Evolutionary conservation across 2,888 invertebrate species (phyloP).

Genomic region (Eupsilia transversa): DNA sequence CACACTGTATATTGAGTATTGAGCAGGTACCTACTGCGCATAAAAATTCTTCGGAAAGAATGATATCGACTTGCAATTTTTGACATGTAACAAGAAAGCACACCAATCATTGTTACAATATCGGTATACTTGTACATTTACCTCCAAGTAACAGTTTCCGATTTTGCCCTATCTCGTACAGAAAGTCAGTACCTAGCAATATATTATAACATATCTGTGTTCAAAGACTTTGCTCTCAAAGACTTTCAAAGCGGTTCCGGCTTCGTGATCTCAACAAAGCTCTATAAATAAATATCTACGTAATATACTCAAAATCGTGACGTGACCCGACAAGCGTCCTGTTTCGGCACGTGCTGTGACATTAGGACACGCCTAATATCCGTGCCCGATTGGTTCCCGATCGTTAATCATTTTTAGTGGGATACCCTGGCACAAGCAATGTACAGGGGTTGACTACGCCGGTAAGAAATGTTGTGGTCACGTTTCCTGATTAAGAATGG

Average conservation of each 20-base stretch:
- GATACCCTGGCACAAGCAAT: background rate
- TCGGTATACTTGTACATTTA: background rate
- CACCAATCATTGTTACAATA: background rate
- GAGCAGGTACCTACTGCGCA: background rate
- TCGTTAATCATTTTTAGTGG: conserved; percentile 51
- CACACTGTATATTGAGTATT: too few relatives aligned
- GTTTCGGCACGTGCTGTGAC: conserved; percentile 15
- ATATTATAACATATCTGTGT: conserved; percentile 1
- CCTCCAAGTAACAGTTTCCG: conserved; percentile 3
- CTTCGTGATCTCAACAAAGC: conserved; percentile 7
- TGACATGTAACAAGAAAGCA: background rate
- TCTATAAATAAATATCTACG: conserved; percentile 4
- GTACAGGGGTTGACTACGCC: background rate
- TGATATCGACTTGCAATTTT: background rate
- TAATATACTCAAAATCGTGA: conserved; percentile 8
- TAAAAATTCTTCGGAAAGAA: background rate
- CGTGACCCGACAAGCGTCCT: conserved; percentile 16
- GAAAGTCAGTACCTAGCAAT: background rate
- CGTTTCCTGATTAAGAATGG: background rate
- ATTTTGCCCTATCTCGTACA: background rate
- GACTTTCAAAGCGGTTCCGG: conserved; percentile 19
- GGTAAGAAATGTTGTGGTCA: conserved; percentile 26
- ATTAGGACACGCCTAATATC: conserved; percentile 22
- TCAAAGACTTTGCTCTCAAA: conserved; percentile 35
- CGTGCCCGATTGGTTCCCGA: background rate